These are phyloP conservation scores for Bombus vancouverensis DNA, from an alignment of 1,140 invertebrate genomes.

Conservation along the genomic window DNA sequence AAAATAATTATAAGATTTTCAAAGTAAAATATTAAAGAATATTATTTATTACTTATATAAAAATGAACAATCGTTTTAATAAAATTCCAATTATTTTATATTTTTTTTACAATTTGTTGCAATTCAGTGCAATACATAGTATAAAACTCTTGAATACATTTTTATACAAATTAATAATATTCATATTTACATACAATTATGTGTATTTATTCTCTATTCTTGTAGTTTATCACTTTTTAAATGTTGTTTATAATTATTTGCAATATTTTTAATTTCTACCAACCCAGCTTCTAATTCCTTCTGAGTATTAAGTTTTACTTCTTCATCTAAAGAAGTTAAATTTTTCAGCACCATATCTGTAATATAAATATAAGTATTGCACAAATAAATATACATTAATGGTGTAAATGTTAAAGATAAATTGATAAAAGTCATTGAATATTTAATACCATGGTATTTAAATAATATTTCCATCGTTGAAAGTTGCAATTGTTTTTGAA, in stretches of 20 bases:
- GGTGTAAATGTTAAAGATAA: slow-evolving; percentile 10
- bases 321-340: slow-evolving; percentile 82
- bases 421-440: slow-evolving; percentile 24
- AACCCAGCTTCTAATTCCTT: slow-evolving; percentile 78
- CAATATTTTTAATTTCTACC: slow-evolving; percentile 83
- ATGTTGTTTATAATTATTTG: slow-evolving; percentile 82
- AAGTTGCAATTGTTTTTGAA: slow-evolving; percentile 87
- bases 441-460: slow-evolving; percentile 89
- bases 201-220: slow-evolving; percentile 46
- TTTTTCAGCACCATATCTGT: slow-evolving; percentile 85
- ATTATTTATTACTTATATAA: slow-evolving; percentile 32
- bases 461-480: slow-evolving; percentile 86
- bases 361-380: slow-evolving; percentile 66
- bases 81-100: neutral
- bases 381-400: slow-evolving; percentile 27
- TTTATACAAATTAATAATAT: slow-evolving; percentile 36
- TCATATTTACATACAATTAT: slow-evolving; percentile 46
- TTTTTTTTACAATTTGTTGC: neutral
- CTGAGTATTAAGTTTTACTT: slow-evolving; percentile 75
- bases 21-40: slow-evolving; percentile 22
- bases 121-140: slow-evolving; percentile 15
- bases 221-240: slow-evolving; percentile 70
- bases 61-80: neutral
- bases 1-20: slow-evolving; percentile 37
- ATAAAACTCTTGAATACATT: slow-evolving; percentile 29